Evolutionary conservation across 2,797 vertebrate genomes (phyloP), one percentile per base, ranked within the genome.

Genomic region (Halcyon badia): DNA sequence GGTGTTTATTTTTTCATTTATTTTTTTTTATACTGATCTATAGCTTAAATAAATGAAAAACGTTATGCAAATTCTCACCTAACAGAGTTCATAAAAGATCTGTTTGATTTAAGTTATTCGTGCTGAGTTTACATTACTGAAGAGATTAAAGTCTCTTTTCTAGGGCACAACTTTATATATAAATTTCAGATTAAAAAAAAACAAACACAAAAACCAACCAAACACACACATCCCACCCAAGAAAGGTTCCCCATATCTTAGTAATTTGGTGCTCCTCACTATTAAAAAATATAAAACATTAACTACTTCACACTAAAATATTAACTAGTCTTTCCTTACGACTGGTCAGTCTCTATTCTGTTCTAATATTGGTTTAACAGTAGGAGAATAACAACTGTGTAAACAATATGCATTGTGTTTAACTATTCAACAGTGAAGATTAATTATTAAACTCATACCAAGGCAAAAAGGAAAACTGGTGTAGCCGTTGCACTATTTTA

Each of bases 381-480:
- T 25, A 83, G 70, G 87, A 85, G 51, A 95, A 39, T 92, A 93
- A 88, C 2, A 6, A 22, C 39, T 52, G 31, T 92, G 90, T 87
- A 89, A 96, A 94, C 76, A 92, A 48, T 95, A 80, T 66, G 58
- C 83, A 31, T 94, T 87, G 83, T 94, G 62, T 94, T 97, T 96
- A 97, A 94, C 87, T 96, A 96, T 95, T 97, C 70, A 97, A 20
- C 77, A 86, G 85, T 80, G 46, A 75, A 88, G 66, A 81, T 97
- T 78, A 97, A 97, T 96, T 4, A 97, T 97, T 97, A 96, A 97
- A 83, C 89, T 95, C 57, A 65, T 54, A 82, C 72, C 42, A 77
- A 85, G 65, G 66, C 64, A 81, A 78, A 65, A 48, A 39, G 72
- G 57, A 48, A 73, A 79, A 78, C 51, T 83, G 62, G 65, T 92